phyloP scores from a whole-genome alignment of 2,888 invertebrate genomes.

The Limulus polyphemus region DNA sequence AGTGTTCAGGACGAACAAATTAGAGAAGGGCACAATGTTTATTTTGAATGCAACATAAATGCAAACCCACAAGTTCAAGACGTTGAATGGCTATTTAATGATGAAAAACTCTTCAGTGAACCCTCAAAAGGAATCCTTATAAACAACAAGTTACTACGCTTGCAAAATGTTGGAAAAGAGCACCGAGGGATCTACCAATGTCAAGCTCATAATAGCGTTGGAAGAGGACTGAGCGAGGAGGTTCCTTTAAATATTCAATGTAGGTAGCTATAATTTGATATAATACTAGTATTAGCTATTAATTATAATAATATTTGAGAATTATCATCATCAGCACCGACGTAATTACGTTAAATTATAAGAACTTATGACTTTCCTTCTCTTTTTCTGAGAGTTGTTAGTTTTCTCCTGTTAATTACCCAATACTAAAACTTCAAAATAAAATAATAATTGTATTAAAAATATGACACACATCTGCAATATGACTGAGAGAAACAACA shows the following conservation, averaged over 20 bases:
- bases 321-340: too few relatives aligned
- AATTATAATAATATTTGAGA: too few relatives aligned
- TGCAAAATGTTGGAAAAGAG: slow-evolving; percentile 5
- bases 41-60: slow-evolving; percentile 23
- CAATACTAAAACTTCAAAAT: too few relatives aligned
- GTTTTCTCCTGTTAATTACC: too few relatives aligned
- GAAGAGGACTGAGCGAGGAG: slow-evolving; percentile 9
- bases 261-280: slow-evolving; percentile 8
- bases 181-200: slow-evolving; percentile 19
- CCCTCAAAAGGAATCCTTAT: slow-evolving; percentile 30
- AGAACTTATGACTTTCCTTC: too few relatives aligned
- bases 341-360: too few relatives aligned
- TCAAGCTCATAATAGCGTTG: slow-evolving; percentile 13
- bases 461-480: too few relatives aligned
- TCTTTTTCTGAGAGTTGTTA: too few relatives aligned
- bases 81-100: slow-evolving; percentile 24
- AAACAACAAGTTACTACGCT: slow-evolving; percentile 9
- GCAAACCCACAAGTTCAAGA: slow-evolving; percentile 26
- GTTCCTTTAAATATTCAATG: slow-evolving; percentile 12
- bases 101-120: slow-evolving; percentile 11
- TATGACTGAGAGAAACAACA: too few relatives aligned
- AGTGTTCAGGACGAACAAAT: slow-evolving; percentile 52
- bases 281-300: too few relatives aligned
- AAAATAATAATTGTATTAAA: too few relatives aligned
- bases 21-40: slow-evolving; percentile 24